Evolutionary conservation across 2,113 vertebrate genomes (phyloP).

Genomic region (Callithrix jacchus): DNA sequence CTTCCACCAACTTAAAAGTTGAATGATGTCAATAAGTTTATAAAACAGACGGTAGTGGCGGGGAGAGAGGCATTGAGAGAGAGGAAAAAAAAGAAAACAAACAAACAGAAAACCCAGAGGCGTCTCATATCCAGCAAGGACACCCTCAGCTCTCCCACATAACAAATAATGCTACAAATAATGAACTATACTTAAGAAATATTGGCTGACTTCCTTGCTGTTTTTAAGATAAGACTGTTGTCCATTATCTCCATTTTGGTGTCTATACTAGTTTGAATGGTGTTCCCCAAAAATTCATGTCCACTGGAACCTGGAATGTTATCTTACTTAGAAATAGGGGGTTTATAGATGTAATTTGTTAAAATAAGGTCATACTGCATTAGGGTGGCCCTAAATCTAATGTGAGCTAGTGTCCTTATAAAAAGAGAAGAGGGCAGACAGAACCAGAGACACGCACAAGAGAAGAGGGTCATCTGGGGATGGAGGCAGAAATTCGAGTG

Average conservation of each 20-base stretch:
- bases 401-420: not conserved
- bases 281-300: not conserved
- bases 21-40: constrained; percentile 60
- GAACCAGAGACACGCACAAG: not conserved
- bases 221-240: not conserved
- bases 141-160: not conserved
- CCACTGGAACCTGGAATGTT: not conserved
- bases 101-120: not conserved
- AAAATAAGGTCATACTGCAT: not conserved
- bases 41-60: too few species aligned
- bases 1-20: constrained; percentile 67
- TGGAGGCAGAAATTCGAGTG: not conserved
- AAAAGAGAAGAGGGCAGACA: not conserved
- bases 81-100: not conserved
- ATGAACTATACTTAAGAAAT: not conserved
- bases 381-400: not conserved
- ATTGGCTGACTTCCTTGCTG: not conserved
- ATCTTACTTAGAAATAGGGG: not conserved
- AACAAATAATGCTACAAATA: not conserved
- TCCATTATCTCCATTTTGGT: not conserved
- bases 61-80: not conserved
- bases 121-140: not conserved
- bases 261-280: not conserved
- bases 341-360: not conserved
- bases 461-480: not conserved